These are phyloP conservation scores for Astreopora myriophthalma DNA, from an alignment of 64 coral and sea anemone genomes.

Conservation along the genomic window DNA sequence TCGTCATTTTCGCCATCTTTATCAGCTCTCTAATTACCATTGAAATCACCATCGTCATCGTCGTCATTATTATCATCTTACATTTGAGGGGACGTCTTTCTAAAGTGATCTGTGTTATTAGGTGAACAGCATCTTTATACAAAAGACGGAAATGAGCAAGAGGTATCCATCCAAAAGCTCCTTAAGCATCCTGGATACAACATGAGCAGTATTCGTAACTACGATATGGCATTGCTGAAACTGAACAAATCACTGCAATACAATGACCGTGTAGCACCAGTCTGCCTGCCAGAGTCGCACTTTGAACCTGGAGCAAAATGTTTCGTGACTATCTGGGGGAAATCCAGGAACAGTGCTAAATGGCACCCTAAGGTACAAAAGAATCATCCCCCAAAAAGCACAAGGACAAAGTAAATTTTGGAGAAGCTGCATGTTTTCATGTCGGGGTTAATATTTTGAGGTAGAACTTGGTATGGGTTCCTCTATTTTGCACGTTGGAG, in stretches of 20 bases:
- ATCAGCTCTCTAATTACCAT: too few relatives aligned
- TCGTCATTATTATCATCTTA: neutral
- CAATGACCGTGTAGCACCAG: neutral
- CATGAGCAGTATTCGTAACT: neutral
- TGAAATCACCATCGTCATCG: too few relatives aligned
- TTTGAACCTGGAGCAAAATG: constrained; percentile 23
- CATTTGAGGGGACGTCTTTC: neutral
- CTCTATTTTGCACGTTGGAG: too few relatives aligned
- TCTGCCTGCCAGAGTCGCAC: constrained; percentile 4
- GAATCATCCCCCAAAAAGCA: neutral
- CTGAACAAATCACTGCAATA: neutral
- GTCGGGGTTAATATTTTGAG: too few relatives aligned
- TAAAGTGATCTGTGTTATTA: neutral
- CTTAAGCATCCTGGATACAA: constrained; percentile 3
- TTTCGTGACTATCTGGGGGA: constrained; percentile 61
- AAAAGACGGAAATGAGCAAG: constrained; percentile 9
- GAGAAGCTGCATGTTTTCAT: too few relatives aligned
- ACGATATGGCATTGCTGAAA: constrained; percentile 23
- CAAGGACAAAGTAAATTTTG: neutral
- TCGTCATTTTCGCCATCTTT: too few relatives aligned
- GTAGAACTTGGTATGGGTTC: too few relatives aligned
- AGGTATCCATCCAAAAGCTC: neutral
- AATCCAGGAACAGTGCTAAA: neutral
- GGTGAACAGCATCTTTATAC: neutral
- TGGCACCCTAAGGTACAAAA: neutral